Evolutionary conservation across 2,113 vertebrate species (phyloP).

Genomic region (Corvus hawaiiensis): DNA sequence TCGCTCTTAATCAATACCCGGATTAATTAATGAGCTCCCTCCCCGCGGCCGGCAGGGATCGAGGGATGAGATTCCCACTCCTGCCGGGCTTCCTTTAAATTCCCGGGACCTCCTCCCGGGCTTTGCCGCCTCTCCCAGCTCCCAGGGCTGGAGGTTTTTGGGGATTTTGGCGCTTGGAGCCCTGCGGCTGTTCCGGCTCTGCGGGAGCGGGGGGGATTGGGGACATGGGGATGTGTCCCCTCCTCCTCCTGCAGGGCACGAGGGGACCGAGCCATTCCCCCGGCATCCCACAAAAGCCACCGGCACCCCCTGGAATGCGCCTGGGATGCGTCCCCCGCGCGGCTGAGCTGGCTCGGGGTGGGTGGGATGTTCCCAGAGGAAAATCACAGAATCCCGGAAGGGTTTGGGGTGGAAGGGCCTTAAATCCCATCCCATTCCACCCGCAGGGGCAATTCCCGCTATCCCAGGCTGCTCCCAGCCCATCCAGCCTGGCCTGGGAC

Average conservation of each 20-base stretch:
- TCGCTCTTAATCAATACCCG: not conserved
- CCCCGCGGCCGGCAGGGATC: not conserved
- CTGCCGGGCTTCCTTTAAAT: not conserved
- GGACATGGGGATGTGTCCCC: not conserved
- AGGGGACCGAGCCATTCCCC: rapidly evolving
- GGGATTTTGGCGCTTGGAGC: not conserved
- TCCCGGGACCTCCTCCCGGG: not conserved
- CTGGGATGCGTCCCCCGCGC: rapidly evolving
- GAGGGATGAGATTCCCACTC: not conserved
- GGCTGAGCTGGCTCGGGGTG: not conserved
- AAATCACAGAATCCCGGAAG: rapidly evolving
- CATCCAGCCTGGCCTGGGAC: not conserved
- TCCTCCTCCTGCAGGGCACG: rapidly evolving
- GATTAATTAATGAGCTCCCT: not conserved
- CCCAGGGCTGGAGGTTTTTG: not conserved
- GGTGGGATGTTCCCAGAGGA: rapidly evolving
- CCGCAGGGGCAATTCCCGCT: not conserved
- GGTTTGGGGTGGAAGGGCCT: not conserved
- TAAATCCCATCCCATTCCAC: not conserved
- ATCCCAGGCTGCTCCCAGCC: not conserved
- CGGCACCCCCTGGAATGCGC: rapidly evolving
- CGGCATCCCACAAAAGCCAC: not conserved
- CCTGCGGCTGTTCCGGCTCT: not conserved
- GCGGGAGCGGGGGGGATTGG: not conserved
- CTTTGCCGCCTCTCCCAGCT: not conserved